phyloP scores from a whole-genome alignment of 2,113 vertebrate species.

The Myocastor coypus region DNA sequence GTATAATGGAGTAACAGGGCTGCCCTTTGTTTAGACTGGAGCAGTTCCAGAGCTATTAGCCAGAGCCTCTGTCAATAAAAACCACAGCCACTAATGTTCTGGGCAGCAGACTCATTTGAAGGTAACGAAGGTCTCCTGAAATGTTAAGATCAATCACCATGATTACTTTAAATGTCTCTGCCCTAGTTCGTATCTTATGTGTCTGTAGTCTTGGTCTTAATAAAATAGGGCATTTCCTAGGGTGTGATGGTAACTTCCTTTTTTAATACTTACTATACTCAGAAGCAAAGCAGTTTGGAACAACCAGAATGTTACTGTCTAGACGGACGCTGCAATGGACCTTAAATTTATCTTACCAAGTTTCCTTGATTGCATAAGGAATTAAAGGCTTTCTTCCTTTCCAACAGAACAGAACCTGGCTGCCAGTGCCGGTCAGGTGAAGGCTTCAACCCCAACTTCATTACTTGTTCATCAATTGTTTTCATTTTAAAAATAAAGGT shows the following conservation, averaged over 20 bases:
- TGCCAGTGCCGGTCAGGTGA: background rate
- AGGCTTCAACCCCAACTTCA: background rate
- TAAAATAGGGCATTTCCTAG: slow-evolving; percentile 45
- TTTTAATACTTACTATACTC: slow-evolving; percentile 20
- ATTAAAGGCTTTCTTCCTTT: background rate
- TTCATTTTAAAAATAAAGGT: background rate
- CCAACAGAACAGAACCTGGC: background rate
- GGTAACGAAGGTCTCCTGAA: slow-evolving; percentile 39
- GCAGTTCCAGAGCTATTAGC: slow-evolving; percentile 68
- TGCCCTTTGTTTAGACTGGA: slow-evolving; percentile 65
- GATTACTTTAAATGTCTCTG: slow-evolving; percentile 53
- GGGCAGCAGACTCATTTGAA: slow-evolving; percentile 50
- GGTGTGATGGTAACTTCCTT: slow-evolving; percentile 30
- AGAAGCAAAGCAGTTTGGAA: slow-evolving; percentile 34
- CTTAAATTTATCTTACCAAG: slow-evolving; percentile 20
- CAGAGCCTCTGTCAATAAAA: slow-evolving; percentile 63
- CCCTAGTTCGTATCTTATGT: slow-evolving; percentile 56
- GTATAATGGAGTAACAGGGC: slow-evolving; percentile 54
- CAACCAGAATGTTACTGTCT: background rate
- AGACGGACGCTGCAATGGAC: background rate
- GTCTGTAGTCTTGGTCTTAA: slow-evolving; percentile 49
- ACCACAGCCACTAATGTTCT: slow-evolving; percentile 58
- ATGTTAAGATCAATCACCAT: slow-evolving; percentile 47
- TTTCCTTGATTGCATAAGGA: slow-evolving; percentile 1
- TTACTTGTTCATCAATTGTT: background rate